phyloP scores from a whole-genome alignment of 1,140 invertebrate genomes.

The Trichonephila clavipes region DNA sequence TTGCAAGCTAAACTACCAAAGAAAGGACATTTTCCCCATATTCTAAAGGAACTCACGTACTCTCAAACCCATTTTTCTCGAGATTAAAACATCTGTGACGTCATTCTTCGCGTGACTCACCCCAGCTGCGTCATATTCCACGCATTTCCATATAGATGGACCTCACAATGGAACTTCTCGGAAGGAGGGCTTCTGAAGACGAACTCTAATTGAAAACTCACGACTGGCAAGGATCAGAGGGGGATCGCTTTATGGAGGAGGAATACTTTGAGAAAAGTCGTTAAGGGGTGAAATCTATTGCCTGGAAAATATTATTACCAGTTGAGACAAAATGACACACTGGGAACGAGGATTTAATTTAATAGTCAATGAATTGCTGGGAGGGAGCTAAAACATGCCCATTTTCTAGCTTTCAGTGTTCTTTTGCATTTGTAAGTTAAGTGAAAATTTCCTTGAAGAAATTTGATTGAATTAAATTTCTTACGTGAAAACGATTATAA shows the following conservation, averaged over 20 bases:
- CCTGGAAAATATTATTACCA: too few relatives aligned
- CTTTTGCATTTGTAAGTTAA: too few relatives aligned
- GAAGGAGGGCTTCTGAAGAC: not conserved
- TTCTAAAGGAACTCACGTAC: not conserved
- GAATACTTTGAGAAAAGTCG: not conserved
- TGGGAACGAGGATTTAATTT: too few relatives aligned
- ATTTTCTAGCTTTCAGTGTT: too few relatives aligned
- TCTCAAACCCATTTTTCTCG: not conserved
- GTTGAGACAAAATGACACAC: too few relatives aligned
- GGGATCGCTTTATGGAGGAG: not conserved
- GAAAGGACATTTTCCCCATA: not conserved
- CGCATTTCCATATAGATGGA: slow-evolving; percentile 50
- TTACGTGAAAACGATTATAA: too few relatives aligned
- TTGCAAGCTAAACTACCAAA: too few relatives aligned
- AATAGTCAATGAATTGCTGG: too few relatives aligned
- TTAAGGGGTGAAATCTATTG: not conserved
- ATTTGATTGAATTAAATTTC: too few relatives aligned
- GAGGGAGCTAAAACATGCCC: too few relatives aligned
- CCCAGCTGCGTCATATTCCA: not conserved
- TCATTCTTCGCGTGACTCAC: not conserved
- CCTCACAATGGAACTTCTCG: not conserved
- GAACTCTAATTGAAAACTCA: not conserved
- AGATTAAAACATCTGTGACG: not conserved
- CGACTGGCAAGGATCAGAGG: not conserved
- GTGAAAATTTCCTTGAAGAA: too few relatives aligned